phyloP scores from a whole-genome alignment of 1,140 invertebrate genomes.

The Tetramorium alpestre region DNA sequence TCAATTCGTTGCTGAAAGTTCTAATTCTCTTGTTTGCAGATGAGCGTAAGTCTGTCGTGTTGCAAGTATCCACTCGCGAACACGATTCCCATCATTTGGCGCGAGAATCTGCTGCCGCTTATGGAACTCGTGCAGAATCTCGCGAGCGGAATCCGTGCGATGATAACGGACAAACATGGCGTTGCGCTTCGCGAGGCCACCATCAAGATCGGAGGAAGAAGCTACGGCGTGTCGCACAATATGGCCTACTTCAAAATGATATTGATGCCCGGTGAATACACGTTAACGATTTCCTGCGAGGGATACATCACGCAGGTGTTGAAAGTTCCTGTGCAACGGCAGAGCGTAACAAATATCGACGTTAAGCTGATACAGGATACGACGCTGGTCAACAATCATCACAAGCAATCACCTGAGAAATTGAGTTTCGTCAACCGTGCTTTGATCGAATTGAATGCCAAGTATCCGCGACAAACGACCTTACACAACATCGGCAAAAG shows the following conservation, averaged over 20 bases:
- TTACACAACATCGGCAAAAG: constrained; percentile 77
- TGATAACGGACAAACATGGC: constrained; percentile 88
- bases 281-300: constrained; percentile 87
- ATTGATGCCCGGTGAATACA: constrained; percentile 88
- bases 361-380: constrained; percentile 71
- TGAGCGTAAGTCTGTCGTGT: constrained; percentile 88
- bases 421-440: constrained; percentile 66
- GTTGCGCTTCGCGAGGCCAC: constrained; percentile 90
- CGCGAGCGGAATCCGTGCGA: constrained; percentile 89
- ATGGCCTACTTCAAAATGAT: constrained; percentile 90
- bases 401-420: constrained; percentile 24
- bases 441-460: constrained; percentile 77
- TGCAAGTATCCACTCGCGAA: constrained; percentile 91
- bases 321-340: constrained; percentile 80
- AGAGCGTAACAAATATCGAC: constrained; percentile 77
- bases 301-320: constrained; percentile 86
- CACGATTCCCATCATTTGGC: constrained; percentile 91
- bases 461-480: constrained; percentile 77
- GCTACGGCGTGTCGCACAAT: constrained; percentile 89
- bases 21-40: constrained; percentile 73
- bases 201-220: constrained; percentile 87
- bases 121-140: constrained; percentile 87
- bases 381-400: constrained; percentile 17
- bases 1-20: background rate
- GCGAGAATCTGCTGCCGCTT: constrained; percentile 89